Percentiles rank a stretch among this genome's conserved stretches.
Evolutionary conservation across 2,888 invertebrate species (phyloP).

Genomic region (Antitype chi): DNA sequence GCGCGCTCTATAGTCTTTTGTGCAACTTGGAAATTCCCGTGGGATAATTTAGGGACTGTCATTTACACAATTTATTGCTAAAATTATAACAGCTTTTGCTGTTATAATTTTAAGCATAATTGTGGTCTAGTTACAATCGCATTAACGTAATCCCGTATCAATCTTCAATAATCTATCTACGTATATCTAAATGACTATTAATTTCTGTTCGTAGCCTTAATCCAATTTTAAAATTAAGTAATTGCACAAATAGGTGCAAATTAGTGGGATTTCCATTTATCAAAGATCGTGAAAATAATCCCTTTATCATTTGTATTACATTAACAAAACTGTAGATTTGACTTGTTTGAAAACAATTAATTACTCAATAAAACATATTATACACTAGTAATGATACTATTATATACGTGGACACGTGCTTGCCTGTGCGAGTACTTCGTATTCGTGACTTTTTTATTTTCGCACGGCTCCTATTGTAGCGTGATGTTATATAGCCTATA

Average conservation of each 20-base stretch:
- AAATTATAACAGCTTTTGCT: no score
- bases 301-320: background rate
- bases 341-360: background rate
- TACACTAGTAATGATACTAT: no score
- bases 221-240: background rate
- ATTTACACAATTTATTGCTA: no score
- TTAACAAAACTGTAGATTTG: background rate
- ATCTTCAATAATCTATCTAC: slow-evolving; percentile 13
- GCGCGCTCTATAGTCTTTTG: background rate
- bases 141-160: slow-evolving; percentile 29
- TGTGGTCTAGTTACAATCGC: slow-evolving; percentile 5
- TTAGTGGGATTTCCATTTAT: background rate
- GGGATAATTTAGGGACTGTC: no score
- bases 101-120: background rate
- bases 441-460: no score
- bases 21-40: background rate
- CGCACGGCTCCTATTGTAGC: no score
- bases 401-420: no score
- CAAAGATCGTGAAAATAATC: background rate
- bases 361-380: background rate
- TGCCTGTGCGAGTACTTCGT: no score
- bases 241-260: background rate
- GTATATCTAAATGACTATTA: background rate
- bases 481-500: no score
- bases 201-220: background rate